These are phyloP conservation scores for Panopea generosa DNA, from an alignment of 2,888 invertebrate genomes.

Conservation along the genomic window DNA sequence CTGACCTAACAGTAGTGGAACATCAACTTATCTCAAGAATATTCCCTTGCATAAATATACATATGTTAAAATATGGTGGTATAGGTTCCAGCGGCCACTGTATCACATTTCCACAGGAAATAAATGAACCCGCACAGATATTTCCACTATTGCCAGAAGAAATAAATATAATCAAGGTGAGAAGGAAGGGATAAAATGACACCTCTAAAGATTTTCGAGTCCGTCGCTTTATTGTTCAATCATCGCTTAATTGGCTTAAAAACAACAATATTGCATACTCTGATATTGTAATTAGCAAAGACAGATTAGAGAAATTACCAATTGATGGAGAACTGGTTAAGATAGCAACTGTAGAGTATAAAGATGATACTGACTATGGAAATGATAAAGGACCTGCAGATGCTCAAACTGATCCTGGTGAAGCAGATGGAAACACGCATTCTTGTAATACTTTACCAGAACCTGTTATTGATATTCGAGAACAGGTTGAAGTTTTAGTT, in stretches of 20 bases:
- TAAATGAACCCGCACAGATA: conserved; percentile 47
- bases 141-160: conserved; percentile 44
- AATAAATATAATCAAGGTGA: conserved; percentile 39
- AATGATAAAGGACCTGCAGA: conserved; percentile 46
- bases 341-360: too few species aligned
- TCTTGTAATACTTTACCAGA: conserved; percentile 32
- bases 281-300: conserved; percentile 39
- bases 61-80: conserved; percentile 55
- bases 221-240: not conserved
- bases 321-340: conserved; percentile 50
- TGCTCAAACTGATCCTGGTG: conserved; percentile 29
- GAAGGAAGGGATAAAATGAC: conserved; percentile 46
- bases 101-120: conserved; percentile 53
- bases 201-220: conserved; percentile 40
- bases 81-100: conserved; percentile 58
- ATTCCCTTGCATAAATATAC: conserved; percentile 26
- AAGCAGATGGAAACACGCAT: conserved; percentile 21
- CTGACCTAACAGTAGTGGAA: conserved; percentile 28
- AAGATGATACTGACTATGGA: conserved; percentile 1
- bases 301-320: conserved; percentile 37
- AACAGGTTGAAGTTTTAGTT: too few species aligned
- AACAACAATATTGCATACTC: conserved; percentile 48
- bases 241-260: too few species aligned
- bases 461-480: too few species aligned
- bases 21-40: conserved; percentile 28